phyloP scores from a whole-genome alignment of 2,113 vertebrate species.

The Terrapene triunguis region DNA sequence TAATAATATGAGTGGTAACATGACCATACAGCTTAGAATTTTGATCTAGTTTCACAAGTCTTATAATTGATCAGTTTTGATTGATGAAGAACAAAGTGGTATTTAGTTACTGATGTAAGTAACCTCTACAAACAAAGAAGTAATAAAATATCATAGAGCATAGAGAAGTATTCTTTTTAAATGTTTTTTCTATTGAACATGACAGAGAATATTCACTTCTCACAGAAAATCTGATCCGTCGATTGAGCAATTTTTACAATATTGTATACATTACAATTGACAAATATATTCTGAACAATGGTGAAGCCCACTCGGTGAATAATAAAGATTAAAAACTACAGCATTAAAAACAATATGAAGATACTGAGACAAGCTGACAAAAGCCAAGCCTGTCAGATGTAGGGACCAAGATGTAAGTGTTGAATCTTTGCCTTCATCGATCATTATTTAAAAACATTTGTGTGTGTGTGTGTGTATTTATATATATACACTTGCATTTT shows the following conservation, averaged over 20 bases:
- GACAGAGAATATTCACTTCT: conserved; percentile 73
- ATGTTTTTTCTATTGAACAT: conserved; percentile 44
- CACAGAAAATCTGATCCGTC: conserved; percentile 65
- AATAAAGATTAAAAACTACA: conserved; percentile 43
- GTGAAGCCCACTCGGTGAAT: conserved; percentile 43
- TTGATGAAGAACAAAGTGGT: conserved; percentile 83
- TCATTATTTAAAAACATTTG: background rate
- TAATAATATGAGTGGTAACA: conserved; percentile 85
- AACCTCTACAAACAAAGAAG: conserved; percentile 80
- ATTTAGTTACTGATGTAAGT: conserved; percentile 78
- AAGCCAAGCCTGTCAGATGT: conserved; percentile 30
- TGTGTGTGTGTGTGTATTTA: background rate
- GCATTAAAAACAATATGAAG: conserved; percentile 58
- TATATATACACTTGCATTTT: background rate
- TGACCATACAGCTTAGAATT: conserved; percentile 80
- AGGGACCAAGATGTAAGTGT: conserved; percentile 25
- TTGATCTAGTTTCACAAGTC: conserved; percentile 79
- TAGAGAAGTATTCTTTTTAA: conserved; percentile 53
- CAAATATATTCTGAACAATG: conserved; percentile 36
- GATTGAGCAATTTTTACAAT: conserved; percentile 64
- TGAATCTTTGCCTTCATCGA: background rate
- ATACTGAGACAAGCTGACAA: conserved; percentile 54
- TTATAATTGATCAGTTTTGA: conserved; percentile 84
- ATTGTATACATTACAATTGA: conserved; percentile 24
- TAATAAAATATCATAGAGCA: conserved; percentile 64